These are phyloP conservation scores for Macaria liturata DNA, from an alignment of 2,888 invertebrate species.

Conservation along the genomic window DNA sequence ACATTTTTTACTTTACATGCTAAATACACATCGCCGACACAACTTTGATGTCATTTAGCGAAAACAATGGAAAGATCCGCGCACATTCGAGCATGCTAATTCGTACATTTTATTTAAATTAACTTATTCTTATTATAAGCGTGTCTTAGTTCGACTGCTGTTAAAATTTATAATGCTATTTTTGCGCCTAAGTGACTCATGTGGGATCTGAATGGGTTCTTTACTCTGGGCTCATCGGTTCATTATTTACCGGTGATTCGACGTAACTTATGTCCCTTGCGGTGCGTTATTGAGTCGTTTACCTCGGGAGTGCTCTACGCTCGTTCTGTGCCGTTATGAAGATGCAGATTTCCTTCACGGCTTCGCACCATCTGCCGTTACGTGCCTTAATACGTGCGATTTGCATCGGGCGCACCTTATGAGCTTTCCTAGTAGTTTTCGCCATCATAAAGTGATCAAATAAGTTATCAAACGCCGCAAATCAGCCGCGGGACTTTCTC, in stretches of 20 bases:
- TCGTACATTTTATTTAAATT: conserved; percentile 75
- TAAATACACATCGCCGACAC: conserved; percentile 70
- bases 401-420: conserved; percentile 72
- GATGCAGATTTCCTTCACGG: conserved; percentile 29
- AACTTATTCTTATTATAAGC: conserved; percentile 76
- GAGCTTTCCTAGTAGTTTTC: conserved; percentile 72
- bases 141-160: conserved; percentile 68
- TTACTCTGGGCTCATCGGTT: conserved; percentile 54
- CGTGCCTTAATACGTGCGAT: conserved; percentile 62
- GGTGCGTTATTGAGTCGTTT: conserved; percentile 62
- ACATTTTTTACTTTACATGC: conserved; percentile 72
- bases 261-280: conserved; percentile 34
- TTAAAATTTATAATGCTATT: conserved; percentile 78
- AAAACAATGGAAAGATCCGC: conserved; percentile 79
- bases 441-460: conserved; percentile 82
- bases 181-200: conserved; percentile 76
- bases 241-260: conserved; percentile 46
- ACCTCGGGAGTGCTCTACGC: conserved; percentile 50
- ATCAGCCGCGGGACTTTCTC: conserved; percentile 70
- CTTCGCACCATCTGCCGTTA: conserved; percentile 50
- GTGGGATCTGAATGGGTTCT: conserved; percentile 65
- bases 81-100: conserved; percentile 70
- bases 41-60: conserved; percentile 83
- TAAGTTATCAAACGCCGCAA: conserved; percentile 73
- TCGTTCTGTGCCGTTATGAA: conserved; percentile 67